Evolutionary conservation across 2,888 invertebrate species (phyloP), one percentile per base, ranked within the genome.

Genomic region (Eustalomyia histrio): DNA sequence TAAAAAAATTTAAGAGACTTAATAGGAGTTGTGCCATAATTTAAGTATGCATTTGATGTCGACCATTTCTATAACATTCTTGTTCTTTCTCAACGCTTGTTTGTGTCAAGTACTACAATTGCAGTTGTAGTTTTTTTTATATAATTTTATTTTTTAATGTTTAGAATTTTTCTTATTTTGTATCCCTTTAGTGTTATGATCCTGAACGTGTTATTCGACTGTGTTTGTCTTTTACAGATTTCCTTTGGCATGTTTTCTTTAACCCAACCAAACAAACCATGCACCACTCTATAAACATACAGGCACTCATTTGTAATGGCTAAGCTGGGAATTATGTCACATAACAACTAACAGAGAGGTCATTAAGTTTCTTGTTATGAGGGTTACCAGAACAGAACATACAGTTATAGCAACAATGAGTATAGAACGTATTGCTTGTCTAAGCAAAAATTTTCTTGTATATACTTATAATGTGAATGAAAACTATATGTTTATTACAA

Each of bases 291-390:
- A 67, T 65, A 43, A 55, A 55, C 53, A 71, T 52, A 16, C 52
- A 39, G 67, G 58, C 64, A 73, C 72, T 80, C 80, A 80, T 80
- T 80, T 80, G 76, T 80, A 76, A 76, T 80, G 80, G 72, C 80
- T 80, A 76, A 80, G 73, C 80, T 80, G 80, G 80, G 76, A 80
- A 80, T 80, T 76, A 71, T 80, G 80, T 80, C 73, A 80, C 76
- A 73, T 76, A 80, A 80, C 72, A 76, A 55, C 80, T 63, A 65
- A 33, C 60, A 73, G 68, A 76, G 64, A 64, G 76, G 76, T 80
- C 80, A 76, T 80, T 80, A 76, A 73, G 76, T 73, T 80, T 52
- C 80, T 73, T 80, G 76, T 80, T 72, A 80, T 80, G 73, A 63
- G 78, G 68, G 72, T 72, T 43, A 69, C 4, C 71, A 72, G 24